phyloP scores from a whole-genome alignment of 2,113 vertebrate genomes.

The Pimephales promelas region DNA sequence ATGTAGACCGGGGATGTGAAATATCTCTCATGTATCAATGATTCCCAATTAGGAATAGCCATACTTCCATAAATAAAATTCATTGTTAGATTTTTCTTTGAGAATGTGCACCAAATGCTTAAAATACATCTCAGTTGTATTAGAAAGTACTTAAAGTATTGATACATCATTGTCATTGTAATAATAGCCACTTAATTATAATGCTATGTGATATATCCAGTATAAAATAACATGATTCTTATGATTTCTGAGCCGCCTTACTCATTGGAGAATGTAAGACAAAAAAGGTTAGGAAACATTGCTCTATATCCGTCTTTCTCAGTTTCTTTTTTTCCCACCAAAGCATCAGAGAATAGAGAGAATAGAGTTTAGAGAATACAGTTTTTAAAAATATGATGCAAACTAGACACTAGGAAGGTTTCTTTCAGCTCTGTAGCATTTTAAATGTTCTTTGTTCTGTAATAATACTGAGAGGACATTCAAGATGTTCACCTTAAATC shows the following conservation, averaged over 20 bases:
- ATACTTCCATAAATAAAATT: neutral
- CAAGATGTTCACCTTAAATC: slow-evolving; percentile 28
- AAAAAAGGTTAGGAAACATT: neutral
- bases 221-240: neutral
- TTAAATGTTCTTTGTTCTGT: slow-evolving; percentile 31
- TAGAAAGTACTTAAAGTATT: too few relatives aligned
- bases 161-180: too few relatives aligned
- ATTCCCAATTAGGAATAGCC: too few relatives aligned
- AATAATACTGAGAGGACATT: slow-evolving; percentile 36
- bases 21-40: neutral
- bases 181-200: neutral
- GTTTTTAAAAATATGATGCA: neutral
- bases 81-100: neutral
- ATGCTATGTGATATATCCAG: neutral
- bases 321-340: neutral
- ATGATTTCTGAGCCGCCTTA: neutral
- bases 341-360: neutral
- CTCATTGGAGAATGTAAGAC: too few relatives aligned
- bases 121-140: too few relatives aligned
- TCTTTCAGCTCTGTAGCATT: slow-evolving; percentile 24
- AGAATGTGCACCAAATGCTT: neutral
- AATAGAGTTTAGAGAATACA: neutral
- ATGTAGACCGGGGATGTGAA: neutral
- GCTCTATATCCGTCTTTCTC: neutral
- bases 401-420: slow-evolving; percentile 20